Percentiles rank a stretch among this genome's conserved stretches.
Conservation (phyloP, 2,888 invertebrate species). For the Polydrusus cervinus region DNA sequence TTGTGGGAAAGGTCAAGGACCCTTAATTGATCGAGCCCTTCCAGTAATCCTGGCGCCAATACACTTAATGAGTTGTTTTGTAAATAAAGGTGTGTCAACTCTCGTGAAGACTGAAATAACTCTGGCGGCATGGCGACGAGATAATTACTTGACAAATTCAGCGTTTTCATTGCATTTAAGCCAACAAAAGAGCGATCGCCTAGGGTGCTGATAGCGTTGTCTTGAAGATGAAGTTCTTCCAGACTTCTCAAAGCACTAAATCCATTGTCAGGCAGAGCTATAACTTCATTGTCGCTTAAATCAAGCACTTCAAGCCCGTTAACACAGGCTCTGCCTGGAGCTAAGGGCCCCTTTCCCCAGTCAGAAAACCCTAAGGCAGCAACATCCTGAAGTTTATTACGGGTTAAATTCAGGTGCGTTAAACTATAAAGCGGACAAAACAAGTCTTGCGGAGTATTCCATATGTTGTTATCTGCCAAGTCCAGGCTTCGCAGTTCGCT, state of each 20-base stretch:
- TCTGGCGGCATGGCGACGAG: conserved; percentile 85
- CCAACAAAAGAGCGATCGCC: conserved; percentile 85
- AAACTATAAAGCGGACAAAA: conserved; percentile 83
- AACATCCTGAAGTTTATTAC: conserved; percentile 86
- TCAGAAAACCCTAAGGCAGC: conserved; percentile 84
- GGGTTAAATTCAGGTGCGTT: conserved; percentile 81
- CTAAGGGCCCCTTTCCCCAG: conserved; percentile 80
- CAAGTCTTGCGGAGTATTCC: conserved; percentile 82
- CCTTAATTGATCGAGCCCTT: conserved; percentile 82
- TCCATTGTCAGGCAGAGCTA: conserved; percentile 80
- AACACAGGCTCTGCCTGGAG: conserved; percentile 78
- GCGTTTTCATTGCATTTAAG: conserved; percentile 78
- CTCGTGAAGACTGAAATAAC: conserved; percentile 82
- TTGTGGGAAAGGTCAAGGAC: conserved; percentile 84
- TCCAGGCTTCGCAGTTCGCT: conserved; percentile 80
- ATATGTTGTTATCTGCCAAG: conserved; percentile 84
- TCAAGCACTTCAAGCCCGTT: conserved; percentile 81
- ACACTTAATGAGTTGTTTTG: conserved; percentile 86
- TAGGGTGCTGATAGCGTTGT: conserved; percentile 83
- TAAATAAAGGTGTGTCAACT: conserved; percentile 82
- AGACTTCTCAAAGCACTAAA: conserved; percentile 82
- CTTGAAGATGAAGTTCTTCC: conserved; percentile 81
- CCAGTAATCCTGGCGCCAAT: conserved; percentile 83
- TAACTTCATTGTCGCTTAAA: conserved; percentile 83
- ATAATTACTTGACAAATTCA: conserved; percentile 87